A percentile compares a stretch with the other conserved stretches of the same genome.
Conservation (phyloP, 2,113 vertebrate genomes). For the Toxostoma redivivum region DNA sequence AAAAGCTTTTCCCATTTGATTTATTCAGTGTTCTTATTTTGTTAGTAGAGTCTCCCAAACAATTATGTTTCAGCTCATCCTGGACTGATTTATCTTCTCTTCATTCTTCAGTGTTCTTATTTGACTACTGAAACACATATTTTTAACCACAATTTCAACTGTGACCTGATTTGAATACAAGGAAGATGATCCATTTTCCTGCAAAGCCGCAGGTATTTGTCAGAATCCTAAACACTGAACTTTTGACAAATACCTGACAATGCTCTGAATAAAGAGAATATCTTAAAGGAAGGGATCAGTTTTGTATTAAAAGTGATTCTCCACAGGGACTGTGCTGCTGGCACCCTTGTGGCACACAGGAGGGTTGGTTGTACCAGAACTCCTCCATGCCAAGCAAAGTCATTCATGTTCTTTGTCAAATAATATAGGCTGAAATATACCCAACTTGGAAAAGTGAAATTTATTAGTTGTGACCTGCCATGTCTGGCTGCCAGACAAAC, state of each 20-base stretch:
- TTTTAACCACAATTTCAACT: neutral
- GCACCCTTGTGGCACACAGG: neutral
- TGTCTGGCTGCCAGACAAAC: conserved; percentile 13
- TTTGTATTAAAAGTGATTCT: neutral
- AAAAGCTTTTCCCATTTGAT: neutral
- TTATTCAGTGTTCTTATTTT: conserved; percentile 3
- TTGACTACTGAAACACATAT: conserved; percentile 1
- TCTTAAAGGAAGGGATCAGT: neutral
- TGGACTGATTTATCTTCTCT: neutral
- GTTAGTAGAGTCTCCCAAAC: neutral
- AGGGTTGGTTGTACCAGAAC: neutral
- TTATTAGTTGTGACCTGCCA: conserved; percentile 31
- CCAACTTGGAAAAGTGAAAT: neutral
- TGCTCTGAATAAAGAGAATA: neutral
- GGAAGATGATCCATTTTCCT: neutral
- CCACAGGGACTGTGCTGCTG: neutral
- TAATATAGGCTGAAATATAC: neutral
- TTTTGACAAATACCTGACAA: neutral
- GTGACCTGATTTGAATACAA: neutral
- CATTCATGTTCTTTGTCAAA: neutral
- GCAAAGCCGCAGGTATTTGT: neutral
- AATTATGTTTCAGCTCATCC: conserved; percentile 5
- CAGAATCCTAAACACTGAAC: neutral
- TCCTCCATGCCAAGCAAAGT: neutral
- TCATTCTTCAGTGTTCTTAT: conserved; percentile 5